Evolutionary conservation across 2,113 vertebrate species (phyloP).

Genomic region (Tenrec ecaudatus): DNA sequence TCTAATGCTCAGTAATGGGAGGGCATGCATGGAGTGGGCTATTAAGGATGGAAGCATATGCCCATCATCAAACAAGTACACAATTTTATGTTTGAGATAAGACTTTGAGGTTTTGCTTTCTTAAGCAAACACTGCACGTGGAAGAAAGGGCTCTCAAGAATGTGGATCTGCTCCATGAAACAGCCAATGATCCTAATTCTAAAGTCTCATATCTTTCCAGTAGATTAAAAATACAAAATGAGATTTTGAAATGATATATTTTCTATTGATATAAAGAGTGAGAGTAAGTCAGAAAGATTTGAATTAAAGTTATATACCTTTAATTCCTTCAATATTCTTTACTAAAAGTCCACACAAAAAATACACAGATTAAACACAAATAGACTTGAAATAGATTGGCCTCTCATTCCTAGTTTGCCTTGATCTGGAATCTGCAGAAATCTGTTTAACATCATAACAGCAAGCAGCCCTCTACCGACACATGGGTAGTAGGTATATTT

Average conservation of each 20-base stretch:
- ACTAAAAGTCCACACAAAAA: constrained; percentile 5
- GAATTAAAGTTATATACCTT: neutral
- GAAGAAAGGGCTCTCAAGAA: neutral
- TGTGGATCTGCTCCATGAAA: neutral
- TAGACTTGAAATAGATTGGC: neutral
- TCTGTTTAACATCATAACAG: too few relatives aligned
- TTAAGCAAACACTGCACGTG: constrained; percentile 9
- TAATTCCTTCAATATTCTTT: constrained; percentile 19
- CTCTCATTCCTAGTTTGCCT: too few relatives aligned
- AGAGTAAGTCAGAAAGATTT: constrained; percentile 29
- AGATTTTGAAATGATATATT: neutral
- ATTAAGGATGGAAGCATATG: neutral
- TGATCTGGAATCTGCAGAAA: too few relatives aligned
- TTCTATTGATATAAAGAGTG: neutral
- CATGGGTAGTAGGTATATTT: too few relatives aligned
- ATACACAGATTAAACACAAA: neutral
- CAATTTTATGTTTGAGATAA: constrained; percentile 13
- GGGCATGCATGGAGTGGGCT: neutral
- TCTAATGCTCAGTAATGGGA: neutral
- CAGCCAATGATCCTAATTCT: neutral
- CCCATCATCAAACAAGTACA: neutral
- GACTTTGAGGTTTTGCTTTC: neutral
- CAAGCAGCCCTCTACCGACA: too few relatives aligned
- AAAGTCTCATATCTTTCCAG: constrained; percentile 8
- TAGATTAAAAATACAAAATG: constrained; percentile 22